Evolutionary conservation across 1,140 invertebrate genomes (phyloP), one percentile per base, ranked within the genome.

Genomic region (Macrocentrus cingulum): DNA sequence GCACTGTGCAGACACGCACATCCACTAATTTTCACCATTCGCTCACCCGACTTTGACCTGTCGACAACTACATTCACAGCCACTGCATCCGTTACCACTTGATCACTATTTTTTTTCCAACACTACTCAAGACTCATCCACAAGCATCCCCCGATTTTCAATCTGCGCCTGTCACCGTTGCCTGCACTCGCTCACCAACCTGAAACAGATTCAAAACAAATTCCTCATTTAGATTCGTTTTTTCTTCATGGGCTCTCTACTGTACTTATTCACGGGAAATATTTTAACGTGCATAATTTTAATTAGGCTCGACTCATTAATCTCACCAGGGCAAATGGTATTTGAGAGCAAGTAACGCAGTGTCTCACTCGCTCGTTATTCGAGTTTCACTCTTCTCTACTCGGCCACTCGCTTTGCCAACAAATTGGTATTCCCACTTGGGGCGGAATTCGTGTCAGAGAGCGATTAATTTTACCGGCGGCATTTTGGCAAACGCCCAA

Each of bases 391-490:
- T 29, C 36, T 56, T 37, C 44, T 54, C 44, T 36, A 39, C 23
- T 46, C 50, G 56, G 58, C 48, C 58, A 50, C 54, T 50, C 49
- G 51, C 44, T 55, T 53, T 49, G 51, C 51, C 59, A 66, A 68
- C 66, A 70, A 72, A 72, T 71, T 71, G 64, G 64, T 68, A 71
- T 71, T 70, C 66, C 69, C 67, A 69, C 69, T 72, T 70, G 67
- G 68, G 62, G 61, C 64, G 68, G 71, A 72, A 72, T 72, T 71
- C 69, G 69, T 72, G 71, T 71, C 69, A 72, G 65, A 64, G 66
- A 72, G 64, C 69, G 71, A 72, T 72, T 72, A 72, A 72, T 72
- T 72, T 72, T 68, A 71, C 69, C 68, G 60, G 58, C 63, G 66
- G 65, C 68, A 70, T 69, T 67, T 72, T 72, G 71, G 69, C 69